Base-by-base conservation (phyloP, 2,113 vertebrate genomes). In the Hiodon alosoides region DNA sequence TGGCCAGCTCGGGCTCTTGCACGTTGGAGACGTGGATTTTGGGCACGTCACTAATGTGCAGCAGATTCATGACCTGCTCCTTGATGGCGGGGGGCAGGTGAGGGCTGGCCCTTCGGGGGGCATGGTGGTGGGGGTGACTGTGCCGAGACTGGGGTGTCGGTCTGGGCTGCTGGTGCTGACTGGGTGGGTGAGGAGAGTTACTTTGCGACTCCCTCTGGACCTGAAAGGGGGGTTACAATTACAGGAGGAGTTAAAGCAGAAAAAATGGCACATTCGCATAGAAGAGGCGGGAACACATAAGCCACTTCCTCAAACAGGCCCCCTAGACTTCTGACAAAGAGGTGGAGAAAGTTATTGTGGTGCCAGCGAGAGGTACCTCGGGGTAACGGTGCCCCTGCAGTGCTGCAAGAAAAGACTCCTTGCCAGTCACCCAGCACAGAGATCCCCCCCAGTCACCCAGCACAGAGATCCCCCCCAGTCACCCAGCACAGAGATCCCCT, bases 121-220 rank as follows among this genome's bases (percentile, higher is more conserved):
- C 85, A 88, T 7, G 81, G 86, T 0, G 84, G 16, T 69, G 71
- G 66, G 85, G 73, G n/a, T 86, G 86, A 81, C 77, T 31, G 31
- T 78, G 78, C 79, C 57, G 55, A 87, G 69, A 54, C 2, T 48
- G 71, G 31, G 76, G 75, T 68, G 67, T 3, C 46, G 86, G 79
- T n/a, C 84, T 84, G 48, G 81, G 77, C 78, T 83, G 83, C 76
- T 85, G 81, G 79, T 90, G 79, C 76, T 88, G 88, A 87, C 93
- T 90, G 79, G 90, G 48, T 73, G 87, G 86, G 83, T 92, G 69
- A 64, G 88, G 86, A 0, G 79, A 92, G 85, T 92, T 95, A 91
- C 89, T 93, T 90, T 93, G 88, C 81, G 87, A 89, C 61, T 79
- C 83, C 75, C 80, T 86, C 85, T 92, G 87, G 82, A 90, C 89